Evolutionary conservation across 1,140 invertebrate species (phyloP), one percentile per base, ranked within the genome.

Genomic region (Panagrolaimus sp.): DNA sequence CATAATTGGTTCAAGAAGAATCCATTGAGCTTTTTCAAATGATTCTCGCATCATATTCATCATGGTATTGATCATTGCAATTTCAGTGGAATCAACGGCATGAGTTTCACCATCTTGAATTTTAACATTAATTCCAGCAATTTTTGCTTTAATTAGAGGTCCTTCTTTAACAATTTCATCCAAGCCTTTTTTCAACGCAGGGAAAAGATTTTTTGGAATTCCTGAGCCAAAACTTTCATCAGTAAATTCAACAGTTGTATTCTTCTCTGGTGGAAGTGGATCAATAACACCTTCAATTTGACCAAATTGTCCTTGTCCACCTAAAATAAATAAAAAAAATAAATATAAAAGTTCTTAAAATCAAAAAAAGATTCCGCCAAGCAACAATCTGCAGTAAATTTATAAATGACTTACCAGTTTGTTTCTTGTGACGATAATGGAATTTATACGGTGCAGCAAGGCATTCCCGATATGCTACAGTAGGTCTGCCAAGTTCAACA

Each of bases 381-480:
- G n/a, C n/a, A n/a, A n/a, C n/a, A n/a, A n/a, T n/a, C n/a, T n/a
- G n/a, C n/a, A n/a, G n/a, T n/a, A n/a, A n/a, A n/a, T n/a, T n/a
- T n/a, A n/a, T 96, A 38, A 38, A 38, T 38, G 2, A 2, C 32
- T 38, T 38, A 38, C 32, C 96, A 6, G 90, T 90, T 84, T 99
- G 96, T 78, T 94, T 96, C 84, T 98, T 98, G 83, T 99, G 96
- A 5, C 96, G 85, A 84, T 94, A 97, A 86, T 98, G 91, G 85
- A 97, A 98, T 70, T 83, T 76, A 45, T 80, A 77, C 26, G 80
- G 78, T n/a, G 74, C 63, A 1, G 79, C 32, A 2, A 87, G 65
- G n/a, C 82, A 79, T 75, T 87, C 86, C 68, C 84, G 78, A 78
- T 94, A 95, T 0, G 96, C 90, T 3, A 99, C 96, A 84, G 96